Base-by-base conservation (phyloP, 2,888 invertebrate genomes). In the Monochamus alternatus region DNA sequence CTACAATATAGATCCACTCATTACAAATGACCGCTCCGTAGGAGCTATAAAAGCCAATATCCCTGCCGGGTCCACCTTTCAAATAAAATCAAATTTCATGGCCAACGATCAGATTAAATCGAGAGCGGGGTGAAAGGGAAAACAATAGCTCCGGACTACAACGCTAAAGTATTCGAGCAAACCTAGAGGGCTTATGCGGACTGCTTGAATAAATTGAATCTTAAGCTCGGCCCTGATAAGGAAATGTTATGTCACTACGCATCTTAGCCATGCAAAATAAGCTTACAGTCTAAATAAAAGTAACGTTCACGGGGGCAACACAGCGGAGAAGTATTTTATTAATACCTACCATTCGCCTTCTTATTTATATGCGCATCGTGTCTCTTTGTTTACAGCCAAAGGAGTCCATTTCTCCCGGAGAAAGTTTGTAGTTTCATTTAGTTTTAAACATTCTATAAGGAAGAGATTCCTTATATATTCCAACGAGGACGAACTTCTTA, bases 161-260 rank as follows among this genome's bases (percentile, higher is more conserved):
- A 62, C 8, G 52, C 52, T n/a, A 62, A 38, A 62, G 62, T 70
- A 70, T 30, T 70, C 62, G 3, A 62, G 70, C 32, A 52, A 69
- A 73, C 75, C 68, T 68, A 75, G 72, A 38, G 76, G 43, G 81
- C 80, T 81, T 81, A 81, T 67, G 60, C 70, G 67, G 75, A 68
- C 80, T 75, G 71, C 73, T 77, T 77, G 83, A 84, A 85, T 85
- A 85, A 85, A 85, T 85, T 85, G 85, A 85, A 85, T 84, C 83
- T 83, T 85, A 85, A 85, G 83, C 85, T 81, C 63, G 76, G 78
- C 75, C 76, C 80, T 81, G 85, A 85, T 85, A 85, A 84, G 84
- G 75, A 78, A 78, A 80, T 84, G 82, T 84, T 83, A 84, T 82
- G 82, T 78, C 80, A 74, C 78, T 78, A 80, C 81, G 81, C 80